These are phyloP conservation scores for Euplagia quadripunctaria DNA, from an alignment of 2,888 invertebrate genomes.

Conservation along the genomic window DNA sequence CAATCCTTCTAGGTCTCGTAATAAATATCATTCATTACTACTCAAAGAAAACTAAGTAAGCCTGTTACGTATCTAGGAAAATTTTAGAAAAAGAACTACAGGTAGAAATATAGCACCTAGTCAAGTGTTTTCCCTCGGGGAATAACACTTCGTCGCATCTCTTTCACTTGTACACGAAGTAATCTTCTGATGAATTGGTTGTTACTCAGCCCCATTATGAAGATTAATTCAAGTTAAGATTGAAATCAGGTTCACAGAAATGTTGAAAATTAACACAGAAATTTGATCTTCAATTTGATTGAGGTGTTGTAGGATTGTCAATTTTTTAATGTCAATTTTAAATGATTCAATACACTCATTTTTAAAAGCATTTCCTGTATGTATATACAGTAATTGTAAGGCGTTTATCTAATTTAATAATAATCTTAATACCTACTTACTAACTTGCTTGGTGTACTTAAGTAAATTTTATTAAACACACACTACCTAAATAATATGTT, in stretches of 20 bases:
- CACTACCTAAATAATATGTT: too few relatives aligned
- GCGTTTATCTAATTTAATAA: too few relatives aligned
- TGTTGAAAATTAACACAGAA: not conserved
- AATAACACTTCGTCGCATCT: not conserved
- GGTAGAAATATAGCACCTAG: not conserved
- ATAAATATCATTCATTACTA: too few relatives aligned
- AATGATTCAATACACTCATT: too few relatives aligned
- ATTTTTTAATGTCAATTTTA: too few relatives aligned
- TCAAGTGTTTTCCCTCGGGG: not conserved
- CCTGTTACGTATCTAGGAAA: not conserved
- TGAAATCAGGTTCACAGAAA: constrained; percentile 1
- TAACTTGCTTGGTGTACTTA: too few relatives aligned
- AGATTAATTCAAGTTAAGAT: not conserved
- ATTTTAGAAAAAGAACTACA: not conserved
- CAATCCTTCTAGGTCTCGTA: too few relatives aligned
- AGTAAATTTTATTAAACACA: too few relatives aligned
- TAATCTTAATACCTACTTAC: too few relatives aligned
- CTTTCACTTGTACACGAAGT: not conserved
- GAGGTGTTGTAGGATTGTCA: not conserved
- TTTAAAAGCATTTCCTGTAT: too few relatives aligned
- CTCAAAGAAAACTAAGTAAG: too few relatives aligned
- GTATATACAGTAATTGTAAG: too few relatives aligned
- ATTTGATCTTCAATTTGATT: not conserved
- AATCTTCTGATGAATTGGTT: not conserved
- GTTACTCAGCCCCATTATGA: not conserved